Conservation (phyloP, 2,888 invertebrate genomes). For the Heterodera filipjevi region DNA sequence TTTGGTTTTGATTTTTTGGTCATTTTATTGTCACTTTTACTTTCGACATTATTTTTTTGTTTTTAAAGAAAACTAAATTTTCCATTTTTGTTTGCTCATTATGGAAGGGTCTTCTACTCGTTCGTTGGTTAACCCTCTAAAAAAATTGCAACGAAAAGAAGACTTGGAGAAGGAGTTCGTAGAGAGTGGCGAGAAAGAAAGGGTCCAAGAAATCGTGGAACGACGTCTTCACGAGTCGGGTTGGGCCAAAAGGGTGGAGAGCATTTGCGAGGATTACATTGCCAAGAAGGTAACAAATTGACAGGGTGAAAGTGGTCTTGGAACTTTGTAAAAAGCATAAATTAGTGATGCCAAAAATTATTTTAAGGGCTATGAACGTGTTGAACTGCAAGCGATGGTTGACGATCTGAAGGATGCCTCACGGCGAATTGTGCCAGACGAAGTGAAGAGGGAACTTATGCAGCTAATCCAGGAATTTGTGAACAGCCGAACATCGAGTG, state of each 20-base stretch:
- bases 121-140: slow-evolving; percentile 16
- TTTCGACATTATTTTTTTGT: not conserved
- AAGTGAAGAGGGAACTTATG: slow-evolving; percentile 36
- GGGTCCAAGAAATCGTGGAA: slow-evolving; percentile 34
- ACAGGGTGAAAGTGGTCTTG: too few relatives aligned
- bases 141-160: slow-evolving; percentile 27
- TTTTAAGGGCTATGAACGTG: slow-evolving; percentile 26
- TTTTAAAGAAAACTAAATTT: not conserved
- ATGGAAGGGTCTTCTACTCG: not conserved
- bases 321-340: not conserved
- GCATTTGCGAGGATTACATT: slow-evolving; percentile 33
- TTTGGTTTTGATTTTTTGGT: not conserved
- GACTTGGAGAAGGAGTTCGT: slow-evolving; percentile 34
- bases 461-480: slow-evolving; percentile 37
- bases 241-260: slow-evolving; percentile 31
- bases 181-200: slow-evolving; percentile 34
- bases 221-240: slow-evolving; percentile 34
- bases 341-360: not conserved
- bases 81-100: not conserved
- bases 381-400: slow-evolving; percentile 29
- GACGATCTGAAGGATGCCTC: slow-evolving; percentile 34
- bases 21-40: too few relatives aligned
- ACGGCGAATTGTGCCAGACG: slow-evolving; percentile 31
- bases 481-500: slow-evolving; percentile 25
- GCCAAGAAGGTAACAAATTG: slow-evolving; percentile 30